Percentiles rank a stretch among this genome's conserved stretches.
Evolutionary conservation across 2,113 vertebrate species (phyloP).

Genomic region (Fregetta grallaria): DNA sequence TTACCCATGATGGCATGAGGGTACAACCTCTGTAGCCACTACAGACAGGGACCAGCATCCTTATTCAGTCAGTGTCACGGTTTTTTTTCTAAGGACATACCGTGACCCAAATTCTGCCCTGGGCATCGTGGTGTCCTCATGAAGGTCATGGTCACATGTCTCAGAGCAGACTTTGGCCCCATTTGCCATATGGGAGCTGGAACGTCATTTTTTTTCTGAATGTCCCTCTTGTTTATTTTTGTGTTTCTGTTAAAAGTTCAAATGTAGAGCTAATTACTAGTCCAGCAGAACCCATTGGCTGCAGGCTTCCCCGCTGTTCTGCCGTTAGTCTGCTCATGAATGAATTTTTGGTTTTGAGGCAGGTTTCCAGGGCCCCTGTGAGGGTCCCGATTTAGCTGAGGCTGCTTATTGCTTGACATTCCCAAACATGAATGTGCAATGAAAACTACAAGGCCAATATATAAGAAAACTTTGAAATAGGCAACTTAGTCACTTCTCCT

Average conservation of each 20-base stretch:
- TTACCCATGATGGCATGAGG: neutral
- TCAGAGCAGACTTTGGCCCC: constrained; percentile 43
- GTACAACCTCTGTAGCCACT: neutral
- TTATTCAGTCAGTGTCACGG: neutral
- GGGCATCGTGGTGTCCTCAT: neutral
- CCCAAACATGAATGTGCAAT: neutral
- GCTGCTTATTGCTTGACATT: neutral
- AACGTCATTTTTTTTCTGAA: neutral
- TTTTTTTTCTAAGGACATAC: neutral
- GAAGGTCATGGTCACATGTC: constrained; percentile 14
- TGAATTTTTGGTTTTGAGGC: constrained; percentile 1
- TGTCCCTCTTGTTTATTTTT: constrained; percentile 20
- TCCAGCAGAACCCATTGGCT: constrained; percentile 30
- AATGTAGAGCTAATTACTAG: constrained; percentile 14
- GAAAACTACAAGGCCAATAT: neutral
- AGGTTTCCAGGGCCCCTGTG: neutral
- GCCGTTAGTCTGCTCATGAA: constrained; percentile 17
- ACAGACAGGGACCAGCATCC: neutral
- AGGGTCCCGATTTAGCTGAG: constrained; percentile 22
- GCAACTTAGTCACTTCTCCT: neutral
- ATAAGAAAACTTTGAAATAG: neutral
- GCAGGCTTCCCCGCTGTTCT: constrained; percentile 27
- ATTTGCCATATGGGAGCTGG: constrained; percentile 56
- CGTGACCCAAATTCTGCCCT: neutral
- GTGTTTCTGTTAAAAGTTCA: neutral